Conservation (phyloP, 2,113 vertebrate genomes). For the Carassius carassius region DNA sequence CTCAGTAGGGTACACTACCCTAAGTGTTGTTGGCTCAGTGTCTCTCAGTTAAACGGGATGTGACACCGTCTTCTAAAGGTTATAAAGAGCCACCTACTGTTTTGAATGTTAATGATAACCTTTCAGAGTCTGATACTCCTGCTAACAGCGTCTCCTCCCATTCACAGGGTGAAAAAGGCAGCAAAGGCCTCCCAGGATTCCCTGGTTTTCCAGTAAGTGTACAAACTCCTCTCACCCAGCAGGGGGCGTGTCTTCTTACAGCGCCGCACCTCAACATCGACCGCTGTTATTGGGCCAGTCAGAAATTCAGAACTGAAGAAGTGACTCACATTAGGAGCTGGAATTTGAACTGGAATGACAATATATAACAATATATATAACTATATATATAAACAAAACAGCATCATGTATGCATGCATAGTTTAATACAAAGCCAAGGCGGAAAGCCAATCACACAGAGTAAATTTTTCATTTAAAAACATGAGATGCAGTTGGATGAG, state of each 20-base stretch:
- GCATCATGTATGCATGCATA: too few relatives aligned
- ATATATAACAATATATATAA: too few relatives aligned
- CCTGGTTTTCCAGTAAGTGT: slow-evolving; percentile 68
- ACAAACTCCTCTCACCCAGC: background rate
- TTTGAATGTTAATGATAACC: slow-evolving; percentile 55
- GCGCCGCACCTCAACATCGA: background rate
- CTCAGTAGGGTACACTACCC: background rate
- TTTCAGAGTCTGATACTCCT: slow-evolving; percentile 41
- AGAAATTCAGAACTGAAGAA: too few relatives aligned
- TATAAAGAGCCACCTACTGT: slow-evolving; percentile 17
- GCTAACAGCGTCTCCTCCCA: slow-evolving; percentile 51
- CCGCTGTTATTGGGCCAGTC: too few relatives aligned
- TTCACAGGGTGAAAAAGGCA: slow-evolving; percentile 72
- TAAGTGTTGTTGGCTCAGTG: slow-evolving; percentile 3
- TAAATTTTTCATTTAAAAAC: too few relatives aligned
- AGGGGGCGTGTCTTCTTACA: background rate
- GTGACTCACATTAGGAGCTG: too few relatives aligned
- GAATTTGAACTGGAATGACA: too few relatives aligned
- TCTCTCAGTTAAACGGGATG: slow-evolving; percentile 10
- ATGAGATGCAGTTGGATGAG: too few relatives aligned
- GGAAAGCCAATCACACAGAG: too few relatives aligned
- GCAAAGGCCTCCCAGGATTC: slow-evolving; percentile 65
- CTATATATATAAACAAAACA: too few relatives aligned
- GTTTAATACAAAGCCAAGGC: too few relatives aligned
- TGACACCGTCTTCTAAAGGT: slow-evolving; percentile 36